Base-by-base conservation (phyloP, 2,113 vertebrate species). In the Paralichthys olivaceus region DNA sequence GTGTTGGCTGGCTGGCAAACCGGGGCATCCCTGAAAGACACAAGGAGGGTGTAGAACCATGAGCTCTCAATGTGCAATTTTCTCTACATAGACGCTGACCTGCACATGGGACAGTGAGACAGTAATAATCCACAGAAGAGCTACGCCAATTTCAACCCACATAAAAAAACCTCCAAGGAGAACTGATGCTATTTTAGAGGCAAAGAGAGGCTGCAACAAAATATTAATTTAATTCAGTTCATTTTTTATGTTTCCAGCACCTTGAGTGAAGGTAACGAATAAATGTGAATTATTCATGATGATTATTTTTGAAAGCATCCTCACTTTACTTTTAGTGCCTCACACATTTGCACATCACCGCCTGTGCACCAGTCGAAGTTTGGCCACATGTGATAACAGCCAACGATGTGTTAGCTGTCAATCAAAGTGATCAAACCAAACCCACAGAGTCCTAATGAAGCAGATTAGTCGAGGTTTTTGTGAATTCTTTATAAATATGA, bases 1-100 rank as follows among this genome's bases (percentile, higher is more conserved):
- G 54, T 49, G 94, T 94, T 0, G 97, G 97, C 85, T 98, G 97
- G 83, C 94, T 96, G 79, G 77, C 71, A 75, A 97, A 98, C 81
- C 96, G 91, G n/a, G 97, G 96, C 81, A 95, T 95, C 14, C 97
- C 98, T 99, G 86, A n/a, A 72, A 60, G 54, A 72, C 14, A 47
- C n/a, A 7, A n/a, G 56, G 3, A 1, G 22, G 51, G 25, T 58
- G 26, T 7, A 28, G 17, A 26, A 17, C 14, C 2, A 53, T 3
- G n/a, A 8, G 37, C 37, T 20, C 49, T 19, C 47, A 49, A 14
- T 49, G 5, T 19, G 19, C 47, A 49, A 11, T n/a, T n/a, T n/a
- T n/a, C n/a, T n/a, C n/a, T n/a, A n/a, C n/a, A n/a, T n/a, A n/a
- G n/a, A n/a, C n/a, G n/a, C n/a, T 20, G 26, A 19, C 17, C 26